Base-by-base conservation (phyloP, 2,888 invertebrate genomes). In the Cerceris rybyensis region DNA sequence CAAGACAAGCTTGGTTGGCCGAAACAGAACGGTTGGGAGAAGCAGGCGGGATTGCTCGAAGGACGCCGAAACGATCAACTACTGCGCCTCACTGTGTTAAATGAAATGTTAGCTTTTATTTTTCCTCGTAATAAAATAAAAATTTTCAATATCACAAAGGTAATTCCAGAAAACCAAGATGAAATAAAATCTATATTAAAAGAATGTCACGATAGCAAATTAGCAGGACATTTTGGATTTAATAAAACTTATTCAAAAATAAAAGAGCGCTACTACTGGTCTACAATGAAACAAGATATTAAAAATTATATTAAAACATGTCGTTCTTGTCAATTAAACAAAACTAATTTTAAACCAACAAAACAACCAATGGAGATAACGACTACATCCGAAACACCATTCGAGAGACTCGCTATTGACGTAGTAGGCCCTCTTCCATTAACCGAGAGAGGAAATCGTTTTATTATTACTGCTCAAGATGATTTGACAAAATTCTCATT, bases 341-440 rank as follows among this genome's bases (percentile, higher is more conserved):
- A 69, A 39, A 70, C 69, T 7, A 61, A 61, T 55, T 70, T 70
- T 13, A 60, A 52, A n/a, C 60, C 69, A 11, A 42, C 17, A 7
- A 60, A 69, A 69, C 69, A 69, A 50, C 69, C 61, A 0, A 70
- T 70, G 46, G 69, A 70, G 17, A 61, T 69, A 7, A 61, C 61
- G 0, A 28, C 28, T 28, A 68, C 68, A 2, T 41, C 60, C 0
- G 52, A 54, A 42, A 28, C 16, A 7, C 52, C 52, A 11, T 68
- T 68, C 16, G 17, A 68, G 13, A 54, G 17, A 46, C 13, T 69
- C 42, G 61, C 69, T 7, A 42, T 61, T 7, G 61, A 69, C 52
- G 17, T 69, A 14, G 60, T 69, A 17, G 69, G 69, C 7, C 70
- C 57, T 4, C 13, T 57, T 41, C 63, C 63, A 11, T 7, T 70